Evolutionary conservation across 2,797 vertebrate genomes (phyloP), one percentile per base, ranked within the genome.

Genomic region (Darevskia nairensis): DNA sequence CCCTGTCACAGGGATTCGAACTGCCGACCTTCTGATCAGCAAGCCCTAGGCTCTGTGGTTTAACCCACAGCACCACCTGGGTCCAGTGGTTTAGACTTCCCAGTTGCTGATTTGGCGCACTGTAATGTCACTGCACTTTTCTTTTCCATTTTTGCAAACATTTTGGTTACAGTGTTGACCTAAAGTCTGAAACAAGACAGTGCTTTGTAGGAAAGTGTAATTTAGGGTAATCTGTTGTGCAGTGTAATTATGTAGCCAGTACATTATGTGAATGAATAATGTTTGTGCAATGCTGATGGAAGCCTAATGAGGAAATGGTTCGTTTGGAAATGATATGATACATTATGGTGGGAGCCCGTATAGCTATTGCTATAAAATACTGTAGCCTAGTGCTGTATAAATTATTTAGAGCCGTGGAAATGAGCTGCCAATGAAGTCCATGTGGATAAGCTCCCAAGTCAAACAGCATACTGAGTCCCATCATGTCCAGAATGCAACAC

Each of bases 321-420:
- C 61, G 21, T 76, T 85, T 81, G 55, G 44, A 83, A 61, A 75
- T 87, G 61, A 90, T 85, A 85, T 17, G 46, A n/a, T 68, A 27
- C 23, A 81, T 85, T 85, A 32, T 21, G 29, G 50, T 15, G 23
- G 71, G 46, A 61, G 29, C 61, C 77, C 59, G 61, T 44, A 80
- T 8, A 90, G 77, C 71, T 39, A 44, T 85, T 76, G 35, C 69
- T 76, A 44, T 76, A 87, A 87, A 81, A 87, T 69, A 81, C 64
- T 84, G 23, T 35, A 84, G 71, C 32, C 35, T 76, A 76, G 44
- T 27, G 69, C 7, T 44, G 39, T 76, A 81, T 81, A 90, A 76
- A 87, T 90, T 87, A 90, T 90, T 90, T 69, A 90, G 59, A n/a
- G 29, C 71, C 44, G 44, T 68, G 69, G 86, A 87, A 90, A 80